phyloP scores from a whole-genome alignment of 1,140 invertebrate species.

The Ephestia elutella region DNA sequence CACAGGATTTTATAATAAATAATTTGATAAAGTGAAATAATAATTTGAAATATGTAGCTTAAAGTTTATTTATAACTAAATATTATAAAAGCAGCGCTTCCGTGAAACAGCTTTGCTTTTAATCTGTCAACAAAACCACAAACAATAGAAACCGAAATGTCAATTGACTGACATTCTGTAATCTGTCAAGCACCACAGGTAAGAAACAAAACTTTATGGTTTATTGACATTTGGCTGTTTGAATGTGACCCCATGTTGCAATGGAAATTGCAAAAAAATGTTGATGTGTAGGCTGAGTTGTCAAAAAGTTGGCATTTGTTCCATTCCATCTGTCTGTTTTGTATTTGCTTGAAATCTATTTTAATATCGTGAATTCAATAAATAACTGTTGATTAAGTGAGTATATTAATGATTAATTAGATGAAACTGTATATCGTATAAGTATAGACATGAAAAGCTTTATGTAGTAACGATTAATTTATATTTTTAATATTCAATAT shows the following conservation, averaged over 20 bases:
- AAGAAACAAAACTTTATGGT: too few species aligned
- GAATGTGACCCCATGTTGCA: background rate
- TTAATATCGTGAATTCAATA: conserved; percentile 26
- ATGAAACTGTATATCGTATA: background rate
- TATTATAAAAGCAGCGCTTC: background rate
- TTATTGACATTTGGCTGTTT: background rate
- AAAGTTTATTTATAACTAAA: too few species aligned
- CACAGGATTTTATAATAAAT: conserved; percentile 3
- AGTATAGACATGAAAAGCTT: background rate
- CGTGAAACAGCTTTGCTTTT: background rate
- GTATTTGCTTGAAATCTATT: conserved; percentile 58
- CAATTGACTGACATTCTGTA: too few species aligned
- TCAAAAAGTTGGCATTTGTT: conserved; percentile 59
- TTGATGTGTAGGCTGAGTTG: conserved; percentile 33
- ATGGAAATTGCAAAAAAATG: background rate
- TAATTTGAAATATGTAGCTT: too few species aligned
- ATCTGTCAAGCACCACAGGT: too few species aligned
- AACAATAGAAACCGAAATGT: background rate
- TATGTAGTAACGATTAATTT: background rate
- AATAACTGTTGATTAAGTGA: conserved; percentile 10
- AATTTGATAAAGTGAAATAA: conserved; percentile 4
- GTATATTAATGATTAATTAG: background rate
- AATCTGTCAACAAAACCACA: background rate
- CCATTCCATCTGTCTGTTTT: conserved; percentile 25
- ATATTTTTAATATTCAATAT: background rate